phyloP scores from a whole-genome alignment of 2,113 vertebrate genomes.

The Empidonax alnorum region DNA sequence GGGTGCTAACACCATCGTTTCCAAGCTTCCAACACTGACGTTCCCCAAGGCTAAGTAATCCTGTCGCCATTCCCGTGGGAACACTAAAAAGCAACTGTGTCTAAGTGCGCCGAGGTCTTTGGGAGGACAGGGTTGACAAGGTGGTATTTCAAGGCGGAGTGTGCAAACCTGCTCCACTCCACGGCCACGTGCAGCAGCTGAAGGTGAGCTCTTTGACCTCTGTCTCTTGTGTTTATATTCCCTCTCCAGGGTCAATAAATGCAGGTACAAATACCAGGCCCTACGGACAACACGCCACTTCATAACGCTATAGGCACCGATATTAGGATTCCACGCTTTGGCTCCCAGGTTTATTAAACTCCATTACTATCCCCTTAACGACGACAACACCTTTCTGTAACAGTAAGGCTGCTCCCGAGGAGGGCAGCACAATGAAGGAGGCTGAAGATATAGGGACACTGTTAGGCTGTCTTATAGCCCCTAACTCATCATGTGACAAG shows the following conservation, averaged over 20 bases:
- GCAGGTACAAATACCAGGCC: conserved; percentile 17
- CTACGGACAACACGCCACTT: background rate
- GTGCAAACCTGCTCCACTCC: background rate
- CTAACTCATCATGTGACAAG: conserved; percentile 65
- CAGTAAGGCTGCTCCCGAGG: conserved; percentile 34
- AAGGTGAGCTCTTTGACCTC: conserved; percentile 49
- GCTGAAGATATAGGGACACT: conserved; percentile 52
- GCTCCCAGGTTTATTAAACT: conserved; percentile 66
- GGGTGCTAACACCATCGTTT: fast-evolving
- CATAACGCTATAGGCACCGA: background rate
- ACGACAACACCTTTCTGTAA: conserved; percentile 57
- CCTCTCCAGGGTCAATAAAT: conserved; percentile 48
- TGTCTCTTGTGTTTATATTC: background rate
- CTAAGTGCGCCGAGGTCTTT: background rate
- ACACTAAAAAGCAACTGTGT: background rate
- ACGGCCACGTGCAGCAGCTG: background rate
- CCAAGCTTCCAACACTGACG: fast-evolving
- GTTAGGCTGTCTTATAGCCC: conserved; percentile 60
- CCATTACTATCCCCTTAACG: conserved; percentile 50
- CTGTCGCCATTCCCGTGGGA: fast-evolving
- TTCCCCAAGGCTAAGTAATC: background rate
- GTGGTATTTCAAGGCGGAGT: background rate
- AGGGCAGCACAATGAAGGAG: conserved; percentile 44
- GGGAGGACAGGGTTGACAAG: background rate
- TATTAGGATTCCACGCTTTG: background rate